Conservation (phyloP, 1,140 invertebrate species). For the Oreohelix idahoensis region DNA sequence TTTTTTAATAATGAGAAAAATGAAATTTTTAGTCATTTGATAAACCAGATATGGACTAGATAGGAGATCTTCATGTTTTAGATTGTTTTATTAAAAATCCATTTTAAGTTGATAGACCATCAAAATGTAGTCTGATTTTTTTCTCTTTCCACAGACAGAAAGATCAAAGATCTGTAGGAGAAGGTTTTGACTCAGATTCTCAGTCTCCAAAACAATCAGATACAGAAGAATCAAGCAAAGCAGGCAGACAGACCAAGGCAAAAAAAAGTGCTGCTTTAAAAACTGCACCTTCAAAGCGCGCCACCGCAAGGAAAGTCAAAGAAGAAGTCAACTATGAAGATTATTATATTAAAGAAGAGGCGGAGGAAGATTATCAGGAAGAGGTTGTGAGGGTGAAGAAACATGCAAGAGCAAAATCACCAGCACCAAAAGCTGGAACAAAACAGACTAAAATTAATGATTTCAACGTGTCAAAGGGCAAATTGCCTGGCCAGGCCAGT, state of each 20-base stretch:
- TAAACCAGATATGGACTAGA: too few species aligned
- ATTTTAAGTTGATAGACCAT: too few species aligned
- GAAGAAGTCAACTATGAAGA: not conserved
- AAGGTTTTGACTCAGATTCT: conserved; percentile 37
- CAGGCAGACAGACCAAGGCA: not conserved
- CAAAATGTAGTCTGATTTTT: too few species aligned
- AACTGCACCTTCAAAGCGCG: not conserved
- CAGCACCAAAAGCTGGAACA: conserved; percentile 43
- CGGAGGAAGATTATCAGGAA: conserved; percentile 12
- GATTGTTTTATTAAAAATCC: too few species aligned
- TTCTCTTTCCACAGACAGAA: not conserved
- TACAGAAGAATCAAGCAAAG: conserved; percentile 13
- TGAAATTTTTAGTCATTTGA: too few species aligned
- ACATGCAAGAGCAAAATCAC: conserved; percentile 24
- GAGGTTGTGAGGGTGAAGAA: conserved; percentile 20
- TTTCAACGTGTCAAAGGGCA: conserved; percentile 39
- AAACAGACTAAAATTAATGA: conserved; percentile 55
- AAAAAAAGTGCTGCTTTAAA: not conserved
- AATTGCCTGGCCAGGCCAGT: conserved; percentile 24
- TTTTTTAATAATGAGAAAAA: too few species aligned
- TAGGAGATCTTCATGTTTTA: too few species aligned
- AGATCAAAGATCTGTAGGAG: conserved; percentile 20
- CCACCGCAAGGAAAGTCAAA: not conserved
- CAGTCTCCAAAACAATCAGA: conserved; percentile 36
- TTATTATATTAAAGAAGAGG: not conserved